Evolutionary conservation across 2,797 vertebrate species (phyloP).

Genomic region (Bovichtus variegatus): DNA sequence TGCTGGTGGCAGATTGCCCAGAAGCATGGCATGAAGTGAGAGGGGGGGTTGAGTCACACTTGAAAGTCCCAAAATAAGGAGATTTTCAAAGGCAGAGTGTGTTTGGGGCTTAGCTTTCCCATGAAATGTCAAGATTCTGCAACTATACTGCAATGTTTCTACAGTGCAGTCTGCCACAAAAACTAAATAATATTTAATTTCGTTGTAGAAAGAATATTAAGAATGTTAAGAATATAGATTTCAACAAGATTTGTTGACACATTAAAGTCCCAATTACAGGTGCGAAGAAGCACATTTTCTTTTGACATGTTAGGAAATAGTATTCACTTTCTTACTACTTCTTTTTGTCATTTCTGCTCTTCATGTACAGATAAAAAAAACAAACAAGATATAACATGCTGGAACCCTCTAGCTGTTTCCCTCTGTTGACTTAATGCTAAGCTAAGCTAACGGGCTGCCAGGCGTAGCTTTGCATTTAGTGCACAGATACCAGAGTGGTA

Average conservation of each 20-base stretch:
- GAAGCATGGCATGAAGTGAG: slow-evolving; percentile 54
- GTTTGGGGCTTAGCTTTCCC: slow-evolving; percentile 36
- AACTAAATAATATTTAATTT: background rate
- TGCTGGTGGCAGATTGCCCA: slow-evolving; percentile 71
- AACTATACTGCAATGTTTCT: background rate
- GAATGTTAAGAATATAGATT: slow-evolving; percentile 1
- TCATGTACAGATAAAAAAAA: background rate
- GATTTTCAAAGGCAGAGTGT: slow-evolving; percentile 49
- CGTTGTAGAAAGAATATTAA: background rate
- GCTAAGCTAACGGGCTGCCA: background rate
- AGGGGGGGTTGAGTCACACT: slow-evolving; percentile 48
- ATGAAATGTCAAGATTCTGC: slow-evolving; percentile 43
- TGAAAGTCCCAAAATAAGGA: slow-evolving; percentile 59
- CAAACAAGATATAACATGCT: background rate
- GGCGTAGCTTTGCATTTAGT: background rate
- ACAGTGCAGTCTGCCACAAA: background rate
- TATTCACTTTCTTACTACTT: background rate
- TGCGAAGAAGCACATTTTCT: background rate
- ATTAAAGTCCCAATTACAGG: background rate
- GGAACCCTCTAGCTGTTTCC: background rate
- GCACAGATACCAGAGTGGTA: background rate
- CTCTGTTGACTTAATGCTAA: background rate
- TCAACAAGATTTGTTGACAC: background rate
- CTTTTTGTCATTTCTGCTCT: background rate
- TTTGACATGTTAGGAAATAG: background rate